phyloP scores from a whole-genome alignment of 2,113 vertebrate species.

The Herpailurus yagouaroundi region DNA sequence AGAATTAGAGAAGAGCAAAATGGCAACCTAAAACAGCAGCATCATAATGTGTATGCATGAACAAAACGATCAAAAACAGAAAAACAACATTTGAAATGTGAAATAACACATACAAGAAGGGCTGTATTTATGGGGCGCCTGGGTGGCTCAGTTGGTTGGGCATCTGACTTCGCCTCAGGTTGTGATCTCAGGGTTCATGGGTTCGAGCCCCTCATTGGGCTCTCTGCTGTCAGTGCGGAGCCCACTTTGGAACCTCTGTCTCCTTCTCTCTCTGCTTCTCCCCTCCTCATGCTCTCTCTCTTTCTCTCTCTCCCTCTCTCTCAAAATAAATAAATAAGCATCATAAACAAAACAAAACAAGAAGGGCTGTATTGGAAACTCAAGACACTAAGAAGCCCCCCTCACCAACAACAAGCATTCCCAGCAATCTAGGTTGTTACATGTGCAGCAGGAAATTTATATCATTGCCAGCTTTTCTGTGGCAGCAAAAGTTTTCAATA shows the following conservation, averaged over 20 bases:
- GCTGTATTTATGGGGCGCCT: neutral
- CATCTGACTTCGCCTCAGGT: too few species aligned
- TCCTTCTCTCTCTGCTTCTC: too few species aligned
- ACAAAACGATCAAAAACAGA: neutral
- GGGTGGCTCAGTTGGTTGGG: too few species aligned
- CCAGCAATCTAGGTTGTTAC: neutral
- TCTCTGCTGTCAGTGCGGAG: too few species aligned
- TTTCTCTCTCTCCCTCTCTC: too few species aligned
- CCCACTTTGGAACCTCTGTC: too few species aligned
- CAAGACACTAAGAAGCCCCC: neutral
- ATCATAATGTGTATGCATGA: neutral
- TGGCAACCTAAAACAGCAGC: neutral
- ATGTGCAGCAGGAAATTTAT: neutral
- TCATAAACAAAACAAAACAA: too few species aligned
- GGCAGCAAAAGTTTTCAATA: neutral
- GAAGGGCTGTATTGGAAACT: neutral
- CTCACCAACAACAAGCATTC: neutral
- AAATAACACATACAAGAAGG: neutral
- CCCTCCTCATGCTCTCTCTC: too few species aligned
- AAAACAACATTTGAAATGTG: neutral
- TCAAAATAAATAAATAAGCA: too few species aligned
- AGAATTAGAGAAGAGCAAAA: neutral
- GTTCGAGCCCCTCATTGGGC: too few species aligned
- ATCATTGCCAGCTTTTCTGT: slow-evolving; percentile 17
- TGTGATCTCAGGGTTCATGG: too few species aligned